phyloP scores from a whole-genome alignment of 2,113 vertebrate genomes.

The Microcebus lehilahytsara region DNA sequence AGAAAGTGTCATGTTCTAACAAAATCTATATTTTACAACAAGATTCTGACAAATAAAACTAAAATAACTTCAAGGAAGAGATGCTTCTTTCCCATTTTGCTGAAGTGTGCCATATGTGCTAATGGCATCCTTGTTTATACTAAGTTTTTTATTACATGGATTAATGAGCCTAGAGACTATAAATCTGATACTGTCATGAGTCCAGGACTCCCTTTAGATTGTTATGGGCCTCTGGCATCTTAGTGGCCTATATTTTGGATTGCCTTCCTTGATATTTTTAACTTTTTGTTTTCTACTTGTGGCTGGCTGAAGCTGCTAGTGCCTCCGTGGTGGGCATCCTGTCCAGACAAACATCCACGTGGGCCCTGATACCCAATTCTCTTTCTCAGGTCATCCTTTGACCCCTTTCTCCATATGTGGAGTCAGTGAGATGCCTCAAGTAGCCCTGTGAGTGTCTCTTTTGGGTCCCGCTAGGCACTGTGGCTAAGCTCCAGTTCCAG shows the following conservation, averaged over 20 bases:
- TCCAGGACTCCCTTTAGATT: background rate
- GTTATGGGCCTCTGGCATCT: background rate
- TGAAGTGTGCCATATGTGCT: background rate
- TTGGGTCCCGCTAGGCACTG: background rate
- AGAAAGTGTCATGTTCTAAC: background rate
- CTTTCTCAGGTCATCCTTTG: background rate
- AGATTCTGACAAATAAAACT: background rate
- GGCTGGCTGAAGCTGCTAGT: no score
- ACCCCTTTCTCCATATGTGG: background rate
- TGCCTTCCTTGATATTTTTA: background rate
- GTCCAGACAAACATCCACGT: background rate
- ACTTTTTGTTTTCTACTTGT: background rate
- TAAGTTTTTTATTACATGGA: background rate
- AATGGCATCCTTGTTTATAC: background rate
- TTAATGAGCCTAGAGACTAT: background rate
- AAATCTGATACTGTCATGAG: background rate
- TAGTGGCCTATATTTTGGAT: background rate
- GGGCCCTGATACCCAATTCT: fast-evolving
- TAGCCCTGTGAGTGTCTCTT: background rate
- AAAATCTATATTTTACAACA: background rate
- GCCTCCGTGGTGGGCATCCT: background rate
- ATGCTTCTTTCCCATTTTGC: background rate
- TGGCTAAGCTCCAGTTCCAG: no score
- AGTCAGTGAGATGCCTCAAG: background rate
- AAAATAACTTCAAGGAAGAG: background rate